These are phyloP conservation scores for Synanthedon andrenaeformis DNA, from an alignment of 2,888 invertebrate species.

Conservation along the genomic window DNA sequence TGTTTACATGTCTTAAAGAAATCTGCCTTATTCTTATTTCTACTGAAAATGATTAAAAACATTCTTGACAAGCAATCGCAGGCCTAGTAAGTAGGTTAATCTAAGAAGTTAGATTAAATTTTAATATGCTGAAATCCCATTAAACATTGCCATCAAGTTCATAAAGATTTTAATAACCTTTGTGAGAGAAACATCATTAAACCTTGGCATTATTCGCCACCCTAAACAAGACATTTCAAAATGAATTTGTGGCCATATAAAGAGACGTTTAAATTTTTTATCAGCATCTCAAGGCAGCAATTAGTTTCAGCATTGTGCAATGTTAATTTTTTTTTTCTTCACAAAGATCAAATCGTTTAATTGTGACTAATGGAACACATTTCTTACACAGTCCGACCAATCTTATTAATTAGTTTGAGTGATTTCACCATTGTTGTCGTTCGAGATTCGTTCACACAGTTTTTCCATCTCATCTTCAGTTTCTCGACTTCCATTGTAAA, in stretches of 20 bases:
- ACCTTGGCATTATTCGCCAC: background rate
- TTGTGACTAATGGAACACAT: slow-evolving; percentile 5
- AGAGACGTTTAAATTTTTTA: background rate
- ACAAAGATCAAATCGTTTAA: slow-evolving; percentile 7
- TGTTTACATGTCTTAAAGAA: too few relatives aligned
- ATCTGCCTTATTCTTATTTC: too few relatives aligned
- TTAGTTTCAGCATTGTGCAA: slow-evolving; percentile 1
- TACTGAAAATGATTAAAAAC: too few relatives aligned
- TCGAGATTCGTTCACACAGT: slow-evolving; percentile 6
- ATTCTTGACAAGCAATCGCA: too few relatives aligned
- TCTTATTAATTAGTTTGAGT: slow-evolving; percentile 6
- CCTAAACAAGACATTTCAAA: background rate
- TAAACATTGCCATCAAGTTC: too few relatives aligned
- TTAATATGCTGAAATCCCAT: too few relatives aligned
- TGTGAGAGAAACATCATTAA: background rate
- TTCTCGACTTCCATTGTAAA: background rate
- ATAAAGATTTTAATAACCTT: too few relatives aligned
- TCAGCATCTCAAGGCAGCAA: background rate
- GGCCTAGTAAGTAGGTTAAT: too few relatives aligned
- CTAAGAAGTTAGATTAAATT: too few relatives aligned
- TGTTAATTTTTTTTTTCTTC: slow-evolving; percentile 4
- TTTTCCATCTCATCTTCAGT: slow-evolving; percentile 2
- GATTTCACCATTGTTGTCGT: slow-evolving; percentile 5
- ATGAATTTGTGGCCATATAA: background rate
- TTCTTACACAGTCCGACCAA: slow-evolving; percentile 3